A percentile compares a stretch with the other conserved stretches of the same genome.
Evolutionary conservation across 2,888 invertebrate genomes (phyloP).

Genomic region (Cheilosia variabilis): DNA sequence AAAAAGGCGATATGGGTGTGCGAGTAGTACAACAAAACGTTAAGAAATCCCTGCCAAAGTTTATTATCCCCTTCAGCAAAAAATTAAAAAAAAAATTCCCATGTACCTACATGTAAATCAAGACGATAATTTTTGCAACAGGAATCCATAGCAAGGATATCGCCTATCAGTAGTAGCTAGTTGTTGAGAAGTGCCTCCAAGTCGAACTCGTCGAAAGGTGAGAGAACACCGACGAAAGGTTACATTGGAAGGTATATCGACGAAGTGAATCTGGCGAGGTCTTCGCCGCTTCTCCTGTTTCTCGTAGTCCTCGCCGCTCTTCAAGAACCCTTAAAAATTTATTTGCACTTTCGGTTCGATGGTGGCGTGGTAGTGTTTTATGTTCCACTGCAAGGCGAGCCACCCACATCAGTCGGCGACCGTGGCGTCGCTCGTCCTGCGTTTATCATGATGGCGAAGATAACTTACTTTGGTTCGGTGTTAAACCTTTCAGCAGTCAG

Average conservation of each 20-base stretch:
- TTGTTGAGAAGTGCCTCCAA: neutral
- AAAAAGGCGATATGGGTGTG: neutral
- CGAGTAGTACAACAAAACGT: slow-evolving; percentile 37
- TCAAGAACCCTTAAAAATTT: slow-evolving; percentile 61
- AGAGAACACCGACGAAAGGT: slow-evolving; percentile 53
- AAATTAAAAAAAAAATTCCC: neutral
- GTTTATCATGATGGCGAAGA: slow-evolving; percentile 49
- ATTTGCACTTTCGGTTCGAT: slow-evolving; percentile 30
- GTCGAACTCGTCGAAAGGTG: slow-evolving; percentile 53
- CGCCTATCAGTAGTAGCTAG: slow-evolving; percentile 47
- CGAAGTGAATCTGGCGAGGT: slow-evolving; percentile 36
- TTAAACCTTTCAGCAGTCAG: slow-evolving; percentile 67
- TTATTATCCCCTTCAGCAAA: slow-evolving; percentile 64
- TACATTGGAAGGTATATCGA: slow-evolving; percentile 55
- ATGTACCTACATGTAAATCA: slow-evolving; percentile 61
- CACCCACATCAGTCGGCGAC: slow-evolving; percentile 1
- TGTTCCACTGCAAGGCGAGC: slow-evolving; percentile 16
- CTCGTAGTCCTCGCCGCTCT: slow-evolving; percentile 9
- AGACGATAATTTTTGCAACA: slow-evolving; percentile 64
- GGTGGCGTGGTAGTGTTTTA: slow-evolving; percentile 19
- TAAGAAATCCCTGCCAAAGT: slow-evolving; percentile 67
- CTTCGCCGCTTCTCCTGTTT: neutral
- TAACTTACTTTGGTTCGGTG: slow-evolving; percentile 65
- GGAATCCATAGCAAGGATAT: slow-evolving; percentile 61
- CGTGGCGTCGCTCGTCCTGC: slow-evolving; percentile 37